Conservation (phyloP, 1,140 invertebrate genomes). For the Lasaia peninsularis region DNA sequence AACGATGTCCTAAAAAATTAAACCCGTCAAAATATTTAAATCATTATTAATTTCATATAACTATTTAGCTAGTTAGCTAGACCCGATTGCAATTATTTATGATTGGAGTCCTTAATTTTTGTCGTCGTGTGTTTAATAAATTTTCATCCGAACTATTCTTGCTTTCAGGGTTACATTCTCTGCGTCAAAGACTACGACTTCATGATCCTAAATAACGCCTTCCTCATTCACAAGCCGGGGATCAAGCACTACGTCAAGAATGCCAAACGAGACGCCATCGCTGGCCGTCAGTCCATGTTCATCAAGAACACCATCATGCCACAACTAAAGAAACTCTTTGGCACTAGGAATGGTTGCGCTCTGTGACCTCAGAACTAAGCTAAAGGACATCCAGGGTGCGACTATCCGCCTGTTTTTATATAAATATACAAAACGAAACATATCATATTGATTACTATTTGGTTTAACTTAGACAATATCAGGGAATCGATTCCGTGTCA, state of each 20-base stretch:
- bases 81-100: too few species aligned
- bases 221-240: slow-evolving; percentile 91
- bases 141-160: slow-evolving; percentile 26
- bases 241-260: slow-evolving; percentile 90
- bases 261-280: slow-evolving; percentile 84
- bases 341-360: slow-evolving; percentile 87
- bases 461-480: slow-evolving; percentile 31
- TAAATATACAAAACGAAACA: slow-evolving; percentile 43
- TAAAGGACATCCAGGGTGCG: slow-evolving; percentile 28
- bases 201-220: slow-evolving; percentile 92
- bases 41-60: too few species aligned
- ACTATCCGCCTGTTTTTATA: slow-evolving; percentile 42
- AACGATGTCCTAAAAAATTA: too few species aligned
- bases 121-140: not conserved
- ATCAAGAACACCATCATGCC: slow-evolving; percentile 90
- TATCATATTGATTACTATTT: slow-evolving; percentile 39
- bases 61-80: too few species aligned
- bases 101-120: too few species aligned
- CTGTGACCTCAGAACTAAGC: slow-evolving; percentile 79
- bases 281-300: slow-evolving; percentile 86
- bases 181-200: slow-evolving; percentile 94
- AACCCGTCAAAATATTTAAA: too few species aligned
- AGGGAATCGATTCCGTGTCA: slow-evolving; percentile 31
- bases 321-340: slow-evolving; percentile 90
- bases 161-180: slow-evolving; percentile 88